Conservation (phyloP, 2,113 vertebrate genomes). For the Entosphenus tridentatus region DNA sequence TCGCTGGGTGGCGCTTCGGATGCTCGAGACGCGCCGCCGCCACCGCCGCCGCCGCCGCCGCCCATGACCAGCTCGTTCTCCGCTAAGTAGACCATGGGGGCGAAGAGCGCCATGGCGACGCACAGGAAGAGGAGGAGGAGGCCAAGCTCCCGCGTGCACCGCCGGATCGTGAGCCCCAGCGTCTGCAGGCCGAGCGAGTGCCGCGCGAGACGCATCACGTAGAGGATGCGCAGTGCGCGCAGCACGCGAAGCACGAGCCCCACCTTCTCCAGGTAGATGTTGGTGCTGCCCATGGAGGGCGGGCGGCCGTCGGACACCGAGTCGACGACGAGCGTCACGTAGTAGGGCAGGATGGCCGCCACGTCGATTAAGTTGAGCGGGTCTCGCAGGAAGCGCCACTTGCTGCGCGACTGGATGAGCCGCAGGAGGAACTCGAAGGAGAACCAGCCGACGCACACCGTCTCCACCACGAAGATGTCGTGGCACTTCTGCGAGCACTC, state of each 20-base stretch:
- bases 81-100: slow-evolving; percentile 58
- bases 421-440: slow-evolving; percentile 77
- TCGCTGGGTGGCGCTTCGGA: too few species aligned
- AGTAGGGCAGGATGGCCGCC: slow-evolving; percentile 79
- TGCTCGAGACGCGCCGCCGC: too few species aligned
- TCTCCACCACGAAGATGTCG: slow-evolving; percentile 79
- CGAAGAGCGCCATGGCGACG: slow-evolving; percentile 81
- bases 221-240: slow-evolving; percentile 67
- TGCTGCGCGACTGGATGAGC: slow-evolving; percentile 70
- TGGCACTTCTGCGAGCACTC: slow-evolving; percentile 64
- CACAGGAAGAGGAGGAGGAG: slow-evolving; percentile 74
- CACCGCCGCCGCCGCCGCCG: neutral
- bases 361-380: slow-evolving; percentile 74
- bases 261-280: slow-evolving; percentile 70
- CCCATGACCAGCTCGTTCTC: slow-evolving; percentile 52
- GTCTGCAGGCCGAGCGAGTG: slow-evolving; percentile 78
- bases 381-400: slow-evolving; percentile 59
- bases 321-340: slow-evolving; percentile 58
- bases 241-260: slow-evolving; percentile 63
- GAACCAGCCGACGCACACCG: slow-evolving; percentile 83
- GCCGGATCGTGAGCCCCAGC: slow-evolving; percentile 52
- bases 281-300: slow-evolving; percentile 27
- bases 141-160: slow-evolving; percentile 70
- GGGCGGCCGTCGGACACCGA: slow-evolving; percentile 25
- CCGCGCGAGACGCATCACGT: slow-evolving; percentile 67